A percentile compares a stretch with the other conserved stretches of the same genome.
phyloP scores from a whole-genome alignment of 1,140 invertebrate species.

The Eciton burchellii region DNA sequence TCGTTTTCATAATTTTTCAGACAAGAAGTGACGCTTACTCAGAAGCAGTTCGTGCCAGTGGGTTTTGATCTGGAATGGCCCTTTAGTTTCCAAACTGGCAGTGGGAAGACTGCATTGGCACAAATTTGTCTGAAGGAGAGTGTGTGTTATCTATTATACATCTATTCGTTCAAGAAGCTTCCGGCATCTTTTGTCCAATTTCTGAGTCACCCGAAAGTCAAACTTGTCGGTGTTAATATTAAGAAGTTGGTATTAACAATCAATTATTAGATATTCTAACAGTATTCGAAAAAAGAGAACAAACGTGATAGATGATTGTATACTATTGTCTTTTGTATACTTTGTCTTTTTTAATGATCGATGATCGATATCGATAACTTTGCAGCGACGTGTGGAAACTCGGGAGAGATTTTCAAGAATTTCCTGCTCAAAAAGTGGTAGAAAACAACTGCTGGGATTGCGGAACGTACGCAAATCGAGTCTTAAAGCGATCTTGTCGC shows the following conservation, averaged over 20 bases:
- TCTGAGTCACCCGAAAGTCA: constrained; percentile 87
- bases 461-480: constrained; percentile 86
- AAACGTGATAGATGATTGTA: too few relatives aligned
- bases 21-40: constrained; percentile 83
- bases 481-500: constrained; percentile 85
- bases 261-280: constrained; percentile 32
- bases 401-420: constrained; percentile 87
- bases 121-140: constrained; percentile 86
- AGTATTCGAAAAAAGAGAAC: not conserved
- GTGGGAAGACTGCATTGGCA: constrained; percentile 87
- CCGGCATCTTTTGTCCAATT: constrained; percentile 86
- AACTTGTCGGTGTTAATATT: constrained; percentile 88
- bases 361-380: constrained; percentile 61
- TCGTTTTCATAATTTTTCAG: constrained; percentile 74
- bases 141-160: constrained; percentile 87
- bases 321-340: too few relatives aligned
- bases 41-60: constrained; percentile 82
- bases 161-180: constrained; percentile 86
- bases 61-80: constrained; percentile 90
- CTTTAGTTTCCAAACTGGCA: constrained; percentile 87
- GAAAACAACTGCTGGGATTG: constrained; percentile 88
- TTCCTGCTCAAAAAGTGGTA: constrained; percentile 85
- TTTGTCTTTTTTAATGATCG: too few relatives aligned
- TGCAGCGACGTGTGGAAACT: constrained; percentile 88
- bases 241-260: constrained; percentile 86